Percentiles rank a stretch among this genome's conserved stretches.
These are phyloP conservation scores for Eupithecia subfuscata DNA, from an alignment of 2,888 invertebrate genomes.

Conservation along the genomic window DNA sequence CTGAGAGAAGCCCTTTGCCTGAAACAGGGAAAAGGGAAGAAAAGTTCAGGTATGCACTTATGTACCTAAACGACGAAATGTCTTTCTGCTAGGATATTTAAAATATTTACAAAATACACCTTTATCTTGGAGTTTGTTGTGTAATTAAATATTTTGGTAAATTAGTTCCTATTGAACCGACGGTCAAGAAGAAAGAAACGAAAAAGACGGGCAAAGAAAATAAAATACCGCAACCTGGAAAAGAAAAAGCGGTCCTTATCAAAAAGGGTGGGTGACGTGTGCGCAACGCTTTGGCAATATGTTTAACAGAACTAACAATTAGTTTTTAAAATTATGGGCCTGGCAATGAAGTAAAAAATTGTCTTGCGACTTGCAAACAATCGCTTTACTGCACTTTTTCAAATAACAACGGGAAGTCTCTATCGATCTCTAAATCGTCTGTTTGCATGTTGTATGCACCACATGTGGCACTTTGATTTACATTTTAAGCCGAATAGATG, in stretches of 20 bases:
- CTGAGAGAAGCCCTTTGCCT: slow-evolving; percentile 85
- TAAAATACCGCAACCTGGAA: slow-evolving; percentile 65
- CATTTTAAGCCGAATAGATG: slow-evolving; percentile 49
- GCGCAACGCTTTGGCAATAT: slow-evolving; percentile 47
- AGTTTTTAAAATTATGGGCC: slow-evolving; percentile 7
- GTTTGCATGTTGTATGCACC: slow-evolving; percentile 41
- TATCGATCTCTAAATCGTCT: slow-evolving; percentile 33
- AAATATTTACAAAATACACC: not conserved
- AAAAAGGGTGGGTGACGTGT: slow-evolving; percentile 76
- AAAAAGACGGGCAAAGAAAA: slow-evolving; percentile 78
- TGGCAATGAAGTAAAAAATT: not conserved
- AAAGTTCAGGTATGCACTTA: slow-evolving; percentile 67
- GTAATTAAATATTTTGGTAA: slow-evolving; percentile 41
- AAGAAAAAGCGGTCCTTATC: slow-evolving; percentile 69
- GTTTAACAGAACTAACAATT: slow-evolving; percentile 17
- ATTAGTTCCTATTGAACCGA: slow-evolving; percentile 66
- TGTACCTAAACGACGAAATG: not conserved
- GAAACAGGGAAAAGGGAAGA: slow-evolving; percentile 82
- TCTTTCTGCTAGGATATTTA: not conserved
- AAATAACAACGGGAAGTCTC: slow-evolving; percentile 25
- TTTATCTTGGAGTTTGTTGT: not conserved
- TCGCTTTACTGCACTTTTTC: slow-evolving; percentile 37
- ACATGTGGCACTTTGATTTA: slow-evolving; percentile 41
- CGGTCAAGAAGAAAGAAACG: slow-evolving; percentile 72
- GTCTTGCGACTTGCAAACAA: not conserved